A percentile compares a stretch with the other conserved stretches of the same genome.
phyloP scores from a whole-genome alignment of 2,113 vertebrate genomes.

The Pogonocichla stellata region DNA sequence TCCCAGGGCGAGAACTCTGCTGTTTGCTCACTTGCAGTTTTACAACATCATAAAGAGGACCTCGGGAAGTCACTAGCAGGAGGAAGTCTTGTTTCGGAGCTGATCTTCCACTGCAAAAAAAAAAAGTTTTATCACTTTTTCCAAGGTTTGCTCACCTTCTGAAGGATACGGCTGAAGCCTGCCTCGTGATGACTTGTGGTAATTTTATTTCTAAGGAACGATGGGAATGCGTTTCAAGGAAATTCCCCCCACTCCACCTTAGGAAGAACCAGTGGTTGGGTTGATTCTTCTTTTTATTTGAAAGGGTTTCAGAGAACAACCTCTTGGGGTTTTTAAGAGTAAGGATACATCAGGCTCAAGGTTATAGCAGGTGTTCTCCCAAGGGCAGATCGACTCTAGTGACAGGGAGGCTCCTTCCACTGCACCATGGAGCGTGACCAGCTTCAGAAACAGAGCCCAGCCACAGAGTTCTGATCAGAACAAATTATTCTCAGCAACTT shows the following conservation, averaged over 20 bases:
- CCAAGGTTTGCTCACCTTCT: background rate
- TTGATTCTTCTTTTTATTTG: background rate
- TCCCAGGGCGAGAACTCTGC: background rate
- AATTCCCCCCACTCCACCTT: background rate
- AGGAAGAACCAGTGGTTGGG: background rate
- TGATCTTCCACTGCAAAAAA: background rate
- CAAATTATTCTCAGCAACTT: background rate
- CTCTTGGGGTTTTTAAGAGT: background rate
- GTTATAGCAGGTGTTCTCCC: background rate
- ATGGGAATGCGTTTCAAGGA: background rate
- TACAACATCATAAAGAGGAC: background rate
- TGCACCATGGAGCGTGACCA: fast-evolving
- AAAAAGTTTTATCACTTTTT: background rate
- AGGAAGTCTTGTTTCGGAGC: background rate
- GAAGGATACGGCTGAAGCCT: background rate
- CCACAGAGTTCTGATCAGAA: background rate
- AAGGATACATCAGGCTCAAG: background rate
- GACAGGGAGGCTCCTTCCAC: fast-evolving
- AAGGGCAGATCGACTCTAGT: background rate
- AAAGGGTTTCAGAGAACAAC: background rate
- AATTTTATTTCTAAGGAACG: background rate
- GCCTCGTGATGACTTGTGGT: background rate
- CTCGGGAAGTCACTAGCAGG: background rate
- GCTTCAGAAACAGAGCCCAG: background rate
- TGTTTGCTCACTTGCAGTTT: background rate